Percentiles rank a stretch among this genome's conserved stretches.
Evolutionary conservation across 2,113 vertebrate genomes (phyloP).

Genomic region (Bucco capensis): DNA sequence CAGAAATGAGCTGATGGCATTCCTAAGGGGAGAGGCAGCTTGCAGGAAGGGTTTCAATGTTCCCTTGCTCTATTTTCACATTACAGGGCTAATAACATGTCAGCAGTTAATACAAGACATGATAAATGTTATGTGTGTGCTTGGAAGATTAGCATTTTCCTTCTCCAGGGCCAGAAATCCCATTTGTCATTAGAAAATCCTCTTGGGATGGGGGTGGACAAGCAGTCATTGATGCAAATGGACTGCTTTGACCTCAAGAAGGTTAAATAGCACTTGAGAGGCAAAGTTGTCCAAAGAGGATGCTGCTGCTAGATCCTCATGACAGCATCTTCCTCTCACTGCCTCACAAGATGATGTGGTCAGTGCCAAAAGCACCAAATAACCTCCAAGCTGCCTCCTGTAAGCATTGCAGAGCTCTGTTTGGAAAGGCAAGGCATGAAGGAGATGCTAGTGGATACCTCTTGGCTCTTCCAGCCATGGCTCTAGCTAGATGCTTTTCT

Average conservation of each 20-base stretch:
- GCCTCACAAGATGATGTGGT: background rate
- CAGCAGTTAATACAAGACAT: background rate
- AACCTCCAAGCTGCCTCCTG: background rate
- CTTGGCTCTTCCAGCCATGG: background rate
- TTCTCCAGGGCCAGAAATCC: background rate
- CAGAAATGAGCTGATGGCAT: background rate
- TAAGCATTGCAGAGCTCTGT: background rate
- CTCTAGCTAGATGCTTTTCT: background rate
- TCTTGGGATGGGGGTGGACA: background rate
- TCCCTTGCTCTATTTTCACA: background rate
- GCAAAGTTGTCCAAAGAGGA: conserved; percentile 22
- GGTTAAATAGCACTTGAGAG: conserved; percentile 7
- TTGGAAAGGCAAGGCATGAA: background rate
- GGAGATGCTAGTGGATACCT: background rate
- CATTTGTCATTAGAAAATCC: background rate
- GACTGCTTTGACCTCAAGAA: conserved; percentile 12
- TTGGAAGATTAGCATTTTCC: conserved; percentile 44
- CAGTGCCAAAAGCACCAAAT: background rate
- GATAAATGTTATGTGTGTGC: background rate
- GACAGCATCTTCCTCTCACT: background rate
- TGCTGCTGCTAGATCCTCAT: conserved; percentile 3
- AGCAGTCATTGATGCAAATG: background rate
- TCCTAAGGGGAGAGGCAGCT: conserved; percentile 6
- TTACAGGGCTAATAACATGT: background rate
- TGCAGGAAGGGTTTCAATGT: background rate